These are phyloP conservation scores for Meles meles DNA, from an alignment of 2,113 vertebrate genomes.

Conservation along the genomic window DNA sequence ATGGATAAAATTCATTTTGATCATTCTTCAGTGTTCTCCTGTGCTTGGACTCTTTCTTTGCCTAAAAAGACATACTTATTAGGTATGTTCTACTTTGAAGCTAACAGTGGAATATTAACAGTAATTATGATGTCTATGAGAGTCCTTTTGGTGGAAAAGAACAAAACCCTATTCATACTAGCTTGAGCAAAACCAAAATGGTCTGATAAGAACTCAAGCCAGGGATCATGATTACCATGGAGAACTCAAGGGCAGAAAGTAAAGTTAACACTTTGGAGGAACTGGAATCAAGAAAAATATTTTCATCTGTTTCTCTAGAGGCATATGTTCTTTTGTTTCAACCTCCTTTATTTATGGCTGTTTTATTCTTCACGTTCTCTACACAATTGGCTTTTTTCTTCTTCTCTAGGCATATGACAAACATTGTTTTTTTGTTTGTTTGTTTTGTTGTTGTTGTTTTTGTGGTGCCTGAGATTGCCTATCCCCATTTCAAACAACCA, in stretches of 20 bases:
- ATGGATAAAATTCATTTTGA: conserved; percentile 11
- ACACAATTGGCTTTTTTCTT: neutral
- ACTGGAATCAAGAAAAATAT: neutral
- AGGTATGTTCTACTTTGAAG: neutral
- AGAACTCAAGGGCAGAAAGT: neutral
- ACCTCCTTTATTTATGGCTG: neutral
- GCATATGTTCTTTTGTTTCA: neutral
- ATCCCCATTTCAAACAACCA: neutral
- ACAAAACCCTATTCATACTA: neutral
- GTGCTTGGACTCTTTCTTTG: neutral
- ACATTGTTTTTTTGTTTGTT: neutral
- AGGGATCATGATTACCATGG: neutral
- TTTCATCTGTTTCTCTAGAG: neutral
- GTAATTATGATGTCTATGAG: neutral
- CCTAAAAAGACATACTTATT: neutral
- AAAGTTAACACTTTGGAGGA: neutral
- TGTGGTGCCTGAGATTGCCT: neutral
- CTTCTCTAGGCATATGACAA: neutral
- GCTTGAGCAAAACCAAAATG: neutral
- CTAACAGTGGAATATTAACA: neutral
- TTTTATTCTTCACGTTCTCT: neutral
- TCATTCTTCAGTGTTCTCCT: neutral
- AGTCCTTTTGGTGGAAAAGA: neutral
- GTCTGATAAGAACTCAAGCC: neutral
- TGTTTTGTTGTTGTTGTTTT: neutral